Evolutionary conservation across 2,888 invertebrate species (phyloP).

Genomic region (Eueremaeus valkanovi): DNA sequence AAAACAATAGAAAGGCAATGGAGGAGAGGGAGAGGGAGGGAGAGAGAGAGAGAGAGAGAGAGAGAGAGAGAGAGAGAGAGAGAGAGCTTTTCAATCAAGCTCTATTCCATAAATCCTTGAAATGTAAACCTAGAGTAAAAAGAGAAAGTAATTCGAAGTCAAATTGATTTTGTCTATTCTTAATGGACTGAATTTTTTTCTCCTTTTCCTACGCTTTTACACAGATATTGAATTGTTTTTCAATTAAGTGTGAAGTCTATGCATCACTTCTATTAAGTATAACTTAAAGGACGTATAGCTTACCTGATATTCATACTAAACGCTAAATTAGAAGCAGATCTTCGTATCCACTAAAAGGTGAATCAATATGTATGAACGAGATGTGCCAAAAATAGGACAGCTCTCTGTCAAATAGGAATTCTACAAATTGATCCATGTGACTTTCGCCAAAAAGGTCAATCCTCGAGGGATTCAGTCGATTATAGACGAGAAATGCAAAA

Average conservation of each 20-base stretch:
- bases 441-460: too few relatives aligned
- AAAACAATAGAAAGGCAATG: neutral
- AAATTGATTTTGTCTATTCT: slow-evolving; percentile 8
- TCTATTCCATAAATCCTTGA: slow-evolving; percentile 16
- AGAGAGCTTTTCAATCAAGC: neutral
- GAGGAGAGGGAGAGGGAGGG: neutral
- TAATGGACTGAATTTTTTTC: neutral
- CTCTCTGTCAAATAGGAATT: too few relatives aligned
- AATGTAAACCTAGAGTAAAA: neutral
- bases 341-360: too few relatives aligned
- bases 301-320: neutral
- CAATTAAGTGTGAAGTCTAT: neutral
- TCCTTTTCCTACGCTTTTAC: neutral
- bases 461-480: too few relatives aligned
- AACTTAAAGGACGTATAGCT: neutral
- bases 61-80: neutral
- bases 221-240: neutral
- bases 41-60: neutral
- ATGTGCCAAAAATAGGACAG: too few relatives aligned
- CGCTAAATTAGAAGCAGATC: too few relatives aligned
- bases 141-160: slow-evolving; percentile 9
- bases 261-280: neutral
- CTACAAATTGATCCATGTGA: too few relatives aligned
- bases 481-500: too few relatives aligned
- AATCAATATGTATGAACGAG: too few relatives aligned